Evolutionary conservation across 2,888 invertebrate genomes (phyloP).

Genomic region (Polia nebulosa): DNA sequence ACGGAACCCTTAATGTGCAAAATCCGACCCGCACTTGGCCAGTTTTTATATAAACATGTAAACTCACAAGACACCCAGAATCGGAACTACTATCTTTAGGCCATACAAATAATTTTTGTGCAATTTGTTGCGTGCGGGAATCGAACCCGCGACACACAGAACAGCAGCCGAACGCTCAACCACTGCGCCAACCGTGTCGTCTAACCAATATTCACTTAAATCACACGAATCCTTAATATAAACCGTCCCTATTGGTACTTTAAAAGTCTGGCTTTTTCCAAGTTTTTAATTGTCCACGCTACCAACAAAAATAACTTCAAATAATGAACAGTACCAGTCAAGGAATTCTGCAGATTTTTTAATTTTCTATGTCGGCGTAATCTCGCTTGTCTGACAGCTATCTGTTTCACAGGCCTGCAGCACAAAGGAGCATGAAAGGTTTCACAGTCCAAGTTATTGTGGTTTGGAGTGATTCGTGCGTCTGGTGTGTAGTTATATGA

Average conservation of each 20-base stretch:
- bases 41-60: too few species aligned
- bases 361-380: constrained; percentile 50
- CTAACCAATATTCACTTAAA: background rate
- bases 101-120: too few species aligned
- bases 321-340: constrained; percentile 35
- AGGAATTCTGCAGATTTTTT: constrained; percentile 59
- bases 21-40: too few species aligned
- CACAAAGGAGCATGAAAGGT: constrained; percentile 36
- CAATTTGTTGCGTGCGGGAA: too few species aligned
- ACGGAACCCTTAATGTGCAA: too few species aligned
- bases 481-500: constrained; percentile 48
- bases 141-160: too few species aligned
- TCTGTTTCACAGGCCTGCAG: constrained; percentile 24
- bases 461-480: constrained; percentile 31
- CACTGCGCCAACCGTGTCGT: too few species aligned
- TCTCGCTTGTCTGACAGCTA: constrained; percentile 19
- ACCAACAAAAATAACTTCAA: constrained; percentile 34
- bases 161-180: too few species aligned
- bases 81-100: too few species aligned
- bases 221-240: background rate
- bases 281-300: constrained; percentile 29
- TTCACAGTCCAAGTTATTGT: constrained; percentile 31
- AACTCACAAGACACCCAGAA: too few species aligned
- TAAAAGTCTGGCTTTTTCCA: background rate
- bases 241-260: background rate